phyloP scores from a whole-genome alignment of 2,888 invertebrate genomes.

The Leptodirus hochenwartii region DNA sequence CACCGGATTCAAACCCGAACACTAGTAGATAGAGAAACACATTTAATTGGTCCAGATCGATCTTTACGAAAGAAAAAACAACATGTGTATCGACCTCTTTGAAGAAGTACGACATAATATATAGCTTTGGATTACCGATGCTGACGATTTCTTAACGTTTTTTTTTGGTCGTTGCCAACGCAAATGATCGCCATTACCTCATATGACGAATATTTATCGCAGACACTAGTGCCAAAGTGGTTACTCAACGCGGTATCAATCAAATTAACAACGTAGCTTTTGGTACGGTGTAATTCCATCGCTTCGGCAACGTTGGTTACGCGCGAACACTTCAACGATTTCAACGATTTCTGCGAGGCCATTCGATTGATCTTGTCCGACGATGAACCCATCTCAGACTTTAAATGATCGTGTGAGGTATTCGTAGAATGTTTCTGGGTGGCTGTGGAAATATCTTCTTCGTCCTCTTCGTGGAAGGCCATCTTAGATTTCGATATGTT shows the following conservation, averaged over 20 bases:
- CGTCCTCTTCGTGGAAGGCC: constrained; percentile 1
- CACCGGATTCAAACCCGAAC: background rate
- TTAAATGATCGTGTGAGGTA: no score
- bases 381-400: background rate
- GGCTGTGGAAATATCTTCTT: constrained; percentile 5
- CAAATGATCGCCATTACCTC: constrained; percentile 18
- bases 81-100: no score
- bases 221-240: constrained; percentile 23
- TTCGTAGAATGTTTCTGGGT: background rate
- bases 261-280: constrained; percentile 28
- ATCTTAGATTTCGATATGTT: constrained; percentile 10
- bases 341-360: constrained; percentile 1
- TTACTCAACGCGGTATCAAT: constrained; percentile 29
- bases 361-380: constrained; percentile 2
- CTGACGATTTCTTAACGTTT: no score
- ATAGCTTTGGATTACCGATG: no score
- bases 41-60: background rate
- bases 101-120: no score
- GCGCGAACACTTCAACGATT: constrained; percentile 8
- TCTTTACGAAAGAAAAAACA: no score
- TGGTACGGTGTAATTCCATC: constrained; percentile 26
- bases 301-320: no score
- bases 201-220: constrained; percentile 12
- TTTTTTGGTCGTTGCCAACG: no score
- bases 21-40: background rate